phyloP scores from a whole-genome alignment of 30 jellyfish, hydroid and myxozoan genomes.

The Clytia hemisphaerica region DNA sequence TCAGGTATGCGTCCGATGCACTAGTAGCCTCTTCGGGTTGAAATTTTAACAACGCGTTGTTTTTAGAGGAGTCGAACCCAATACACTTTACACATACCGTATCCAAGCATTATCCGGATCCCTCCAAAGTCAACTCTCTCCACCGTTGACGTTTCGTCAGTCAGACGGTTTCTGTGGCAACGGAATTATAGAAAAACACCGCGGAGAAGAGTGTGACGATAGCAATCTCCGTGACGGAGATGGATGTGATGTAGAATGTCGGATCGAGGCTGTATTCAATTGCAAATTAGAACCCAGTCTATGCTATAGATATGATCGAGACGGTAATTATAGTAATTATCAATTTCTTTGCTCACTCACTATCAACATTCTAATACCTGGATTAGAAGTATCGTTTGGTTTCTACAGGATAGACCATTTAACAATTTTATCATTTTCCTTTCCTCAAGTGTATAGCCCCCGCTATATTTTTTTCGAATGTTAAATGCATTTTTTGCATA shows the following conservation, averaged over 20 bases:
- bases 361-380: no score
- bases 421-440: no score
- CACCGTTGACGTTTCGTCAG: constrained; percentile 44
- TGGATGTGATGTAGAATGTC: constrained; percentile 84
- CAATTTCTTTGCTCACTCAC: no score
- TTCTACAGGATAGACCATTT: no score
- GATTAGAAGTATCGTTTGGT: no score
- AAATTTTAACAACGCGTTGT: no score
- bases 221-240: constrained; percentile 80
- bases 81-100: constrained; percentile 40
- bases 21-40: no score
- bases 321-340: no score
- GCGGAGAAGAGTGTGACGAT: constrained; percentile 89
- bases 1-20: no score
- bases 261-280: constrained; percentile 65
- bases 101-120: constrained; percentile 52
- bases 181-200: constrained; percentile 46
- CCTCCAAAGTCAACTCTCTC: constrained; percentile 54
- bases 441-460: no score
- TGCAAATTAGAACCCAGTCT: constrained; percentile 89
- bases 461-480: no score
- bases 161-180: constrained; percentile 86
- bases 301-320: constrained; percentile 74
- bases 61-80: constrained; percentile 38
- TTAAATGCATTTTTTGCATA: no score